Evolutionary conservation across 2,888 invertebrate genomes (phyloP).

Genomic region (Baronia brevicornis): DNA sequence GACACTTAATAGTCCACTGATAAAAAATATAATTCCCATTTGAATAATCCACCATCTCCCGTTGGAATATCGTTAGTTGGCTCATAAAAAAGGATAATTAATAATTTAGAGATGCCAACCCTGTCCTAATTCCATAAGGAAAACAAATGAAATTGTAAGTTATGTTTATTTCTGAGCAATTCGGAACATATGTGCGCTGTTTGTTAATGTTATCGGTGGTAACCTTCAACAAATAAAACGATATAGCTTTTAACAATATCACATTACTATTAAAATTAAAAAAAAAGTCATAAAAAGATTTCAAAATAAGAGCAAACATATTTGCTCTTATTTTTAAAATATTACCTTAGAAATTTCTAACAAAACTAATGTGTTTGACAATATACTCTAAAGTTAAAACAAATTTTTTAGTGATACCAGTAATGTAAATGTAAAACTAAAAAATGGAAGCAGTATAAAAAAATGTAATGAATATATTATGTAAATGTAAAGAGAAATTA

Average conservation of each 20-base stretch:
- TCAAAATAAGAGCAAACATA: neutral
- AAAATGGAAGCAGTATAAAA: too few relatives aligned
- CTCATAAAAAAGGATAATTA: neutral
- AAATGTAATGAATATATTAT: too few relatives aligned
- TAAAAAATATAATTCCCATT: too few relatives aligned
- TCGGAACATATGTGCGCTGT: constrained; percentile 4
- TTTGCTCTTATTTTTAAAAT: neutral
- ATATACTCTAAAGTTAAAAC: too few relatives aligned
- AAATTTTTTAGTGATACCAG: too few relatives aligned
- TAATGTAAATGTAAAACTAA: too few relatives aligned
- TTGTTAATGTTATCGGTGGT: constrained; percentile 8
- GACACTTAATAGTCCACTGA: too few relatives aligned
- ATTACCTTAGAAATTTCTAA: constrained; percentile 1
- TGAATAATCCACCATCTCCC: too few relatives aligned
- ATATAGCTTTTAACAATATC: constrained; percentile 4
- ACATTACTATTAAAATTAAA: neutral
- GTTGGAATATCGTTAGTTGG: neutral
- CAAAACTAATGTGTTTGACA: too few relatives aligned
- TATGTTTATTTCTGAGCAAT: constrained; percentile 9
- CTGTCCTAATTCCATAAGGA: constrained; percentile 4
- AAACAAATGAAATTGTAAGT: constrained; percentile 12
- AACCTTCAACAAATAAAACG: constrained; percentile 9
- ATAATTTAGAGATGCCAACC: constrained; percentile 2
- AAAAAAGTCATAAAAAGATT: neutral
- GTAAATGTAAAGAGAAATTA: too few relatives aligned